These are phyloP conservation scores for Delia radicum DNA, from an alignment of 1,140 invertebrate species.

Conservation along the genomic window DNA sequence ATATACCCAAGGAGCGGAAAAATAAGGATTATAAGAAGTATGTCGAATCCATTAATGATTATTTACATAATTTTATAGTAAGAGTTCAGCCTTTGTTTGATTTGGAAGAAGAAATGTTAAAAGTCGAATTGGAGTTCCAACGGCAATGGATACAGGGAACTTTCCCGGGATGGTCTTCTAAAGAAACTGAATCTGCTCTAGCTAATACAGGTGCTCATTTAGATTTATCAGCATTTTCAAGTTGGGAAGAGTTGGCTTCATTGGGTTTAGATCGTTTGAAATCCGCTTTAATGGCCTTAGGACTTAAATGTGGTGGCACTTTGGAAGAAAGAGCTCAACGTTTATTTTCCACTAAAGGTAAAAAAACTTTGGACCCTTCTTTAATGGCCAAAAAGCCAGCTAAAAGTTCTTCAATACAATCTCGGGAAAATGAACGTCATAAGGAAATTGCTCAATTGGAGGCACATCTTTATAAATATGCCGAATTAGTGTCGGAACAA, in stretches of 20 bases:
- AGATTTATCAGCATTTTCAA: conserved; percentile 94
- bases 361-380: conserved; percentile 84
- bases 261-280: conserved; percentile 96
- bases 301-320: conserved; percentile 97
- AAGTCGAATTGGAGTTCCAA: conserved; percentile 80
- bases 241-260: conserved; percentile 96
- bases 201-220: conserved; percentile 92
- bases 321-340: conserved; percentile 95
- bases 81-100: conserved; percentile 92
- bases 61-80: conserved; percentile 81
- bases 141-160: conserved; percentile 84
- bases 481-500: conserved; percentile 80
- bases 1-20: conserved; percentile 93
- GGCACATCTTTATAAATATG: conserved; percentile 84
- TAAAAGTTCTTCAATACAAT: conserved; percentile 66
- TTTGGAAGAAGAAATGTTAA: conserved; percentile 75
- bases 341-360: conserved; percentile 93
- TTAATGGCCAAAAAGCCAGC: conserved; percentile 83
- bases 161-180: conserved; percentile 91
- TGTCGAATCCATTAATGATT: conserved; percentile 80
- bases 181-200: conserved; percentile 91
- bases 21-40: conserved; percentile 92
- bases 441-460: conserved; percentile 84
- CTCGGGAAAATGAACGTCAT: conserved; percentile 71
- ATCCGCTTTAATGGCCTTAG: conserved; percentile 94